Evolutionary conservation across 2,797 vertebrate species (phyloP).

Genomic region (Zalophus californianus): DNA sequence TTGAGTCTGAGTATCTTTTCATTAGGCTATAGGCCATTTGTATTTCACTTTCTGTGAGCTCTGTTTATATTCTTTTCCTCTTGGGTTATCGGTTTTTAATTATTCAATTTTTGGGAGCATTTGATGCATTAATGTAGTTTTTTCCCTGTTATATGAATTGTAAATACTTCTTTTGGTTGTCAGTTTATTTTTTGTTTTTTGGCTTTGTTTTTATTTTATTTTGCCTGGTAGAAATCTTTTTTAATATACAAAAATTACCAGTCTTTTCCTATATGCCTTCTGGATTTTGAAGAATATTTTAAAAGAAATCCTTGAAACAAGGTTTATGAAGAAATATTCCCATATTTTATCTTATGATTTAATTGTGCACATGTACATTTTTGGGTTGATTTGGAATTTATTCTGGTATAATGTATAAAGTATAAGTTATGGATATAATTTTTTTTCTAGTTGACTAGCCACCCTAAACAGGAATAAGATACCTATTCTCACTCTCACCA

Average conservation of each 20-base stretch:
- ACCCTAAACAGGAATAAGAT: not conserved
- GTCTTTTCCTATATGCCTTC: not conserved
- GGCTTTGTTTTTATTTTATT: conserved; percentile 47
- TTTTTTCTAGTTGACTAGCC: not conserved
- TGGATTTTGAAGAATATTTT: conserved; percentile 35
- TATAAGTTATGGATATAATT: not conserved
- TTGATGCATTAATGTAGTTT: not conserved
- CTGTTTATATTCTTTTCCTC: not conserved
- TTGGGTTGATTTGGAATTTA: conserved; percentile 17
- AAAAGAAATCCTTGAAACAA: conserved; percentile 31
- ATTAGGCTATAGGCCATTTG: not conserved
- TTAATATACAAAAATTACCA: not conserved
- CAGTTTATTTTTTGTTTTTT: not conserved
- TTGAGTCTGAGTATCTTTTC: not conserved
- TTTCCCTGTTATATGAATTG: not conserved
- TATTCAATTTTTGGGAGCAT: not conserved
- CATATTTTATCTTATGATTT: not conserved
- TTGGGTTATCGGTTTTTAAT: not conserved
- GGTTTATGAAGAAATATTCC: not conserved
- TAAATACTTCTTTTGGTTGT: not conserved
- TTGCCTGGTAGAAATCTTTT: not conserved
- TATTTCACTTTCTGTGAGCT: not conserved
- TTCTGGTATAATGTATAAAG: not conserved
- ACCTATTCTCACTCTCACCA: not conserved
- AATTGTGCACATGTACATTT: conserved; percentile 2